Percentiles rank a stretch among this genome's conserved stretches.
These are phyloP conservation scores for Tragelaphus strepsiceros DNA, from an alignment of 2,113 vertebrate species.

Conservation along the genomic window DNA sequence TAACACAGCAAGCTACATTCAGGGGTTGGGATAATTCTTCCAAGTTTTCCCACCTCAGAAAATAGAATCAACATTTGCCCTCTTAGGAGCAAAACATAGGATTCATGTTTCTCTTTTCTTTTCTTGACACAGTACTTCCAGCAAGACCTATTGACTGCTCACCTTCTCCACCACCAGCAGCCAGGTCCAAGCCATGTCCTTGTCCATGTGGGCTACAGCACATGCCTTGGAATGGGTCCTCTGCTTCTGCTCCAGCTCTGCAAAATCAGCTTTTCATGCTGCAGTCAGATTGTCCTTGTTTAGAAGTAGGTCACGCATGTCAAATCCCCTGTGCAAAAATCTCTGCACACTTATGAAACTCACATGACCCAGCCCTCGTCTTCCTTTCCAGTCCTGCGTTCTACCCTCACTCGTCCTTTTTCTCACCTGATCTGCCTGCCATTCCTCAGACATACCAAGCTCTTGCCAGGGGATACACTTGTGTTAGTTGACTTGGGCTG, in stretches of 20 bases:
- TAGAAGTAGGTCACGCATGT: background rate
- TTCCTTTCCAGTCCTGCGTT: background rate
- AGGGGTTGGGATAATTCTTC: background rate
- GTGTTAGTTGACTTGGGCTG: background rate
- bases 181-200: background rate
- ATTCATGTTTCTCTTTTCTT: background rate
- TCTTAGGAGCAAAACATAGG: background rate
- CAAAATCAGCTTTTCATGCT: background rate
- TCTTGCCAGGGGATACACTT: background rate
- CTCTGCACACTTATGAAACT: background rate
- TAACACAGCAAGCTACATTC: background rate
- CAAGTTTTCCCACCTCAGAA: background rate
- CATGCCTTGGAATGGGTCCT: background rate
- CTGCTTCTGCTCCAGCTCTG: background rate
- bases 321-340: background rate
- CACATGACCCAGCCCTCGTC: background rate
- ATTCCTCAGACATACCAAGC: background rate
- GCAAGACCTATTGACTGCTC: background rate
- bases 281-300: background rate
- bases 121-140: background rate
- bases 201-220: rapidly evolving
- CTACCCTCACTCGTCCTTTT: background rate
- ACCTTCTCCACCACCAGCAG: background rate
- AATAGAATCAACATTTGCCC: background rate
- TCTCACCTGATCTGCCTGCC: background rate